A percentile compares a stretch with the other conserved stretches of the same genome.
Evolutionary conservation across 2,888 invertebrate species (phyloP).

Genomic region (Stenoptilia bipunctidactyla): DNA sequence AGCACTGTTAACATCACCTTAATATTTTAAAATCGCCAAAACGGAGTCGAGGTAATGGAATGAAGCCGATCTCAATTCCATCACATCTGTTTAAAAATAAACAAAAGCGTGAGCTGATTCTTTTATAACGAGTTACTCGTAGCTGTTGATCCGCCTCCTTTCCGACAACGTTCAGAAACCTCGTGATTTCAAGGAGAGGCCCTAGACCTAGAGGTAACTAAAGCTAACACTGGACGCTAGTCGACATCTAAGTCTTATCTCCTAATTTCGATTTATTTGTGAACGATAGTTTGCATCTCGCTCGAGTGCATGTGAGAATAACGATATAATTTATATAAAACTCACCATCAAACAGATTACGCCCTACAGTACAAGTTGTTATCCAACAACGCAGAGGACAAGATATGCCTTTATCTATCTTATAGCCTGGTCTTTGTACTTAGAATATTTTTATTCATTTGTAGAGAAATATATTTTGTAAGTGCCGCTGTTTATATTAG

Average conservation of each 20-base stretch:
- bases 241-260: conserved; percentile 39
- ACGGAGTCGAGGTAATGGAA: too few relatives aligned
- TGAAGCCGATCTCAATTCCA: too few relatives aligned
- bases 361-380: too few relatives aligned
- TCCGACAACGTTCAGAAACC: conserved; percentile 18
- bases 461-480: conserved; percentile 1
- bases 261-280: conserved; percentile 15
- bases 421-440: conserved; percentile 5
- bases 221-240: conserved; percentile 28
- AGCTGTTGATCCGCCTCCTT: not conserved
- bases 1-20: too few relatives aligned
- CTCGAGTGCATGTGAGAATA: not conserved
- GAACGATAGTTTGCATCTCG: conserved; percentile 14
- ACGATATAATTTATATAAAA: too few relatives aligned
- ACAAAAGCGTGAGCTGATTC: not conserved
- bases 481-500: not conserved
- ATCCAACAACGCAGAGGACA: not conserved
- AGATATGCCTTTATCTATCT: not conserved
- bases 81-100: too few relatives aligned
- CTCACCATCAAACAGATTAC: too few relatives aligned
- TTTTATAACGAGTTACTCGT: not conserved
- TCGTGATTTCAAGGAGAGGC: conserved; percentile 9
- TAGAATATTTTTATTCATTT: conserved; percentile 4
- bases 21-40: too few relatives aligned
- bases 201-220: not conserved